Evolutionary conservation across 2,888 invertebrate genomes (phyloP).

Genomic region (Mermis nigrescens): DNA sequence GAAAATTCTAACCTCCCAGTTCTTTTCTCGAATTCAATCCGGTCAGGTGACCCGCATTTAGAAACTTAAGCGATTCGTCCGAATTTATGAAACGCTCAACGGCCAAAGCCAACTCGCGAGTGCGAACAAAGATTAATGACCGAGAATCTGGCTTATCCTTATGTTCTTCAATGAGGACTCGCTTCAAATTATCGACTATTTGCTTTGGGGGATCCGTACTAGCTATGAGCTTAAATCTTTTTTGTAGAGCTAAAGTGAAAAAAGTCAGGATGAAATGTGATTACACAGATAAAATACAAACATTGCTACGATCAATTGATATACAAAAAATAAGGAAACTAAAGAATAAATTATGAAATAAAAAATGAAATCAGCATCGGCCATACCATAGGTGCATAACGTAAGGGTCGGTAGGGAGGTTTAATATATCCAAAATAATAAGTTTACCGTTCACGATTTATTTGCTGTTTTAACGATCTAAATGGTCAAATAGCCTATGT

Average conservation of each 20-base stretch:
- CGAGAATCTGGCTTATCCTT: conserved; percentile 17
- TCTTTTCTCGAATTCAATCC: background rate
- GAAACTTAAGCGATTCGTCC: background rate
- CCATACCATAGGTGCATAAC: too few species aligned
- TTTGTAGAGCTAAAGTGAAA: background rate
- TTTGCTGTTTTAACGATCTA: too few species aligned
- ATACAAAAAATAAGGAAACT: too few species aligned
- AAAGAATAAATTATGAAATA: too few species aligned
- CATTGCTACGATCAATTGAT: too few species aligned
- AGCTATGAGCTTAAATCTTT: background rate
- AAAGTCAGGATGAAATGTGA: too few species aligned
- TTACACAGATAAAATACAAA: too few species aligned
- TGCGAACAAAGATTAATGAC: conserved; percentile 32
- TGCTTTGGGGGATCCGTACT: conserved; percentile 15
- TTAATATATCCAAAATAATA: too few species aligned
- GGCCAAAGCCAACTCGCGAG: conserved; percentile 25
- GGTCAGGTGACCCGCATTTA: conserved; percentile 7
- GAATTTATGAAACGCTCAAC: conserved; percentile 14
- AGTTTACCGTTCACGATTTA: too few species aligned
- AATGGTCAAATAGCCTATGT: too few species aligned
- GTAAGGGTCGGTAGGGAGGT: too few species aligned
- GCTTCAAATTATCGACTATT: conserved; percentile 22
- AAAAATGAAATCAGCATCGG: too few species aligned
- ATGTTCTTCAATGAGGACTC: conserved; percentile 18
- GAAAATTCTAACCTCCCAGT: background rate